Evolutionary conservation across 2,113 vertebrate species (phyloP).

Genomic region (Ptychochromis oligacanthus): DNA sequence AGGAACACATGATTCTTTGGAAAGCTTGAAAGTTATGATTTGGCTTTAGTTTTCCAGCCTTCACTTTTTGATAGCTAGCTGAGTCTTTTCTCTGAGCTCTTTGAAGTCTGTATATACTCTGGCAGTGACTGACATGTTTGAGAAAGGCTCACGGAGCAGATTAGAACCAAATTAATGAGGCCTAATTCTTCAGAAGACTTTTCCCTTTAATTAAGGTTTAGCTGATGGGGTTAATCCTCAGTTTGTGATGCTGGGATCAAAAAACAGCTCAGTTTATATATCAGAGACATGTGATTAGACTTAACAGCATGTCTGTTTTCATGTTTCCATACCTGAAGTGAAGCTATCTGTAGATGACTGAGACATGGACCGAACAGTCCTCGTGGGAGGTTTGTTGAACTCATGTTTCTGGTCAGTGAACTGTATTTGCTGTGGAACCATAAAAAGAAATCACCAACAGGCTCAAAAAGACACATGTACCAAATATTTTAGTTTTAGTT

Average conservation of each 20-base stretch:
- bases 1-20: conserved; percentile 2
- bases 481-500: not conserved
- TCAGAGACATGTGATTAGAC: conserved; percentile 46
- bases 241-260: conserved; percentile 33
- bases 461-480: not conserved
- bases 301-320: conserved; percentile 8
- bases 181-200: conserved; percentile 44
- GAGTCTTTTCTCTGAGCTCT: conserved; percentile 33
- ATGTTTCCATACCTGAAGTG: conserved; percentile 85
- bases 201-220: conserved; percentile 50
- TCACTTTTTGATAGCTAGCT: not conserved
- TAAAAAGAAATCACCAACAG: not conserved
- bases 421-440: conserved; percentile 83
- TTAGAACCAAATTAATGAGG: conserved; percentile 53
- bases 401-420: conserved; percentile 90
- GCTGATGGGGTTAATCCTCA: conserved; percentile 36
- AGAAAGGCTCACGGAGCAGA: conserved; percentile 41
- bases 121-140: conserved; percentile 34
- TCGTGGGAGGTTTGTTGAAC: conserved; percentile 89
- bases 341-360: conserved; percentile 90
- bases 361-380: conserved; percentile 88
- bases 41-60: conserved; percentile 10
- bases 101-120: conserved; percentile 40
- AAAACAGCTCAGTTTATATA: conserved; percentile 26
- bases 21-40: not conserved